These are phyloP conservation scores for Phalanger gymnotis DNA, from an alignment of 2,797 vertebrate species.

Conservation along the genomic window DNA sequence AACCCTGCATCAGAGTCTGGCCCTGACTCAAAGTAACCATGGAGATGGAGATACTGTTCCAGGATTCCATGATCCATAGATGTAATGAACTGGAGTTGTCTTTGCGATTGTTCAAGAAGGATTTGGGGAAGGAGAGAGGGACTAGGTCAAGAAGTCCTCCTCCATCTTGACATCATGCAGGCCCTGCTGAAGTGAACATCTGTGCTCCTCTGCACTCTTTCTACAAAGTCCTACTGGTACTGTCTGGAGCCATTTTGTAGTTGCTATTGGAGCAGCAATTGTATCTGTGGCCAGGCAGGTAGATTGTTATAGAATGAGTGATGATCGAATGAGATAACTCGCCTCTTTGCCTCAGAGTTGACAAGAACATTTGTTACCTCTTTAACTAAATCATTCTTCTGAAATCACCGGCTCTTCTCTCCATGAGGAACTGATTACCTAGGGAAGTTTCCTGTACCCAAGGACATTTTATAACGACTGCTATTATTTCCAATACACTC, in stretches of 20 bases:
- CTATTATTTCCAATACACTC: neutral
- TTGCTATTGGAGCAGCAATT: neutral
- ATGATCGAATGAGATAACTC: neutral
- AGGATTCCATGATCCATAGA: neutral
- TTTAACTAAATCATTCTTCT: neutral
- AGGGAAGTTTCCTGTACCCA: neutral
- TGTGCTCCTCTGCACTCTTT: neutral
- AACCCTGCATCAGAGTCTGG: neutral
- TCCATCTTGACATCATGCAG: neutral
- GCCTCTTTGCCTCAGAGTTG: neutral
- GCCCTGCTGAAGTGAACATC: neutral
- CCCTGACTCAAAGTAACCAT: neutral
- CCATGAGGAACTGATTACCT: neutral
- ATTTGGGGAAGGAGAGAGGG: neutral
- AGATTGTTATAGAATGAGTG: neutral
- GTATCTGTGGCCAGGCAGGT: neutral
- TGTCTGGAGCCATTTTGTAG: neutral
- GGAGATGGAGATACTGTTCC: neutral
- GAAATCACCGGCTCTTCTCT: neutral
- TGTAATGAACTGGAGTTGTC: neutral
- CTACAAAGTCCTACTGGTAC: neutral
- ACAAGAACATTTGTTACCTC: neutral
- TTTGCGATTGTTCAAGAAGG: neutral
- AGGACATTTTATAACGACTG: neutral
- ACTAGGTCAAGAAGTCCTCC: neutral